Evolutionary conservation across 2,888 invertebrate genomes (phyloP), one percentile per base, ranked within the genome.

Genomic region (Galeopsomyia nigrocyanea): DNA sequence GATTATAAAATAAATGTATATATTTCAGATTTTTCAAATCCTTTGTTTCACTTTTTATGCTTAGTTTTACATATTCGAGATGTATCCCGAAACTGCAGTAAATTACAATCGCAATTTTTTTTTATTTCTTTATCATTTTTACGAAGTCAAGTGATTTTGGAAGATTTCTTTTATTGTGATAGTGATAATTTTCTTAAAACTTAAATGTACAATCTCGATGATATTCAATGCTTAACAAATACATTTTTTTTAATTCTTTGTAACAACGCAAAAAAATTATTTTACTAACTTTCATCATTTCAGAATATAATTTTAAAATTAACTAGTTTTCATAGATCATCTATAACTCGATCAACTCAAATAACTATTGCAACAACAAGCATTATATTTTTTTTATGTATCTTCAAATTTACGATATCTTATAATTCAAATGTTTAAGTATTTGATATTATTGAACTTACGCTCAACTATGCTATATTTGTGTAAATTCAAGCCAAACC

Each of bases 1-100:
- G 74, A 73, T 78, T 79, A 78, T 78, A 78, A 79, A 79, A 79
- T 79, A 79, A 77, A 78, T 79, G 78, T 78, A 77, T 78, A 75
- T 76, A 75, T 78, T 79, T 78, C 77, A 76, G 75, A 77, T 77
- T 78, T 75, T 77, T 78, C 79, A 78, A 78, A 79, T 79, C 78
- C 78, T 77, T 78, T 74, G 77, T 75, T 78, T 77, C 74, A 78
- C 74, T 77, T 75, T 55, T 77, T 78, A 75, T 55, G 55, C 64
- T 70, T 67, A 76, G 68, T 69, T 74, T 76, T 76, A 76, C 76
- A 75, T 67, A 77, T 31, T 75, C 62, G 66, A 76, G 70, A 70
- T 71, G 60, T 21, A 22, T 70, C 53, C 19, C 65, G 68, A 39
- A 39, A 74, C 55, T 69, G 10, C 56, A n/a, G 56, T 68, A 57